Conservation (phyloP, 2,113 vertebrate genomes). For the Crotalus horridus region DNA sequence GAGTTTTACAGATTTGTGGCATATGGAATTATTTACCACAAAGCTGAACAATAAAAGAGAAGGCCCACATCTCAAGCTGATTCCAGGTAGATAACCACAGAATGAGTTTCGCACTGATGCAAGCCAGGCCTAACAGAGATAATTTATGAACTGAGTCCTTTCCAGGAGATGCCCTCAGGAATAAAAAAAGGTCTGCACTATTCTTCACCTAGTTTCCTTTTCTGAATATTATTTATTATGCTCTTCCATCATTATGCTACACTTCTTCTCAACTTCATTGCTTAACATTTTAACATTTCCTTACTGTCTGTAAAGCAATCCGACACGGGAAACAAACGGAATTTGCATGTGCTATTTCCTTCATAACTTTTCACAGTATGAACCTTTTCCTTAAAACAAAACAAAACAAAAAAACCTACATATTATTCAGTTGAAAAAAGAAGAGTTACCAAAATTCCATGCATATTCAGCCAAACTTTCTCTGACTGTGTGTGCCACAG, state of each 20-base stretch:
- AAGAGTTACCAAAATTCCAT: neutral
- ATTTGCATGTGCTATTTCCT: neutral
- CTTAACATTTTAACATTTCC: neutral
- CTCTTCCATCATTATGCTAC: neutral
- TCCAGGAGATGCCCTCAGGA: slow-evolving; percentile 13
- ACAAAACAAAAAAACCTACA: neutral
- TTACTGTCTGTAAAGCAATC: slow-evolving; percentile 1
- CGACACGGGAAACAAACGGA: neutral
- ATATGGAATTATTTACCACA: slow-evolving; percentile 20
- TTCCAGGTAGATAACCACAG: neutral
- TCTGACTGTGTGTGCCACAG: neutral
- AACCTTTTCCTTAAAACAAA: neutral
- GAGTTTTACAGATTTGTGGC: neutral
- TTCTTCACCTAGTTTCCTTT: neutral
- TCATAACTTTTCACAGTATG: neutral
- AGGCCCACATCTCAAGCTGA: neutral
- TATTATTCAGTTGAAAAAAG: neutral
- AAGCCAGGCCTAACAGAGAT: neutral
- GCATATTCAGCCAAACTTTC: neutral
- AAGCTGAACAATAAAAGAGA: neutral
- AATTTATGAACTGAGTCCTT: slow-evolving; percentile 14
- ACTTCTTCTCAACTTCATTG: neutral
- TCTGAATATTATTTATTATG: neutral
- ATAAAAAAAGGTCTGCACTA: neutral
- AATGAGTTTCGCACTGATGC: neutral